A percentile compares a stretch with the other conserved stretches of the same genome.
Conservation (phyloP, 2,888 invertebrate genomes). For the Drosophila maculinotata region DNA sequence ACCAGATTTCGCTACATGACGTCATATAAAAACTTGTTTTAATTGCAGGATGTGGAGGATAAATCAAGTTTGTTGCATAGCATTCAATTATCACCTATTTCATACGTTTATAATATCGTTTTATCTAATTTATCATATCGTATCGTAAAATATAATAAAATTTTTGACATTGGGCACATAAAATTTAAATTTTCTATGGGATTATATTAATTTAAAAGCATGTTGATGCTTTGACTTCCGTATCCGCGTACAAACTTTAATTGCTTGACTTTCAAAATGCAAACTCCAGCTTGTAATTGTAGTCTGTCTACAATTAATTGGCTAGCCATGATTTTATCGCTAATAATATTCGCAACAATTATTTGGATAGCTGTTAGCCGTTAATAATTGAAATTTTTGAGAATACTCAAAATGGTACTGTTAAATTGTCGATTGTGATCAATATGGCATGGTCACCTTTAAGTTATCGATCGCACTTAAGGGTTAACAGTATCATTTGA, state of each 20-base stretch:
- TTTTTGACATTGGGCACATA: not conserved
- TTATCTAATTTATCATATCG: not conserved
- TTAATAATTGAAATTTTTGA: conserved; percentile 5
- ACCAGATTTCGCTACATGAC: conserved; percentile 16
- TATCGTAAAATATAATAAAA: not conserved
- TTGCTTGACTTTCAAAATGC: conserved; percentile 2
- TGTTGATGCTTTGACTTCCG: not conserved
- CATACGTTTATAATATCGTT: not conserved
- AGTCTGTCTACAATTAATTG: not conserved
- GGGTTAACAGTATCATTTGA: conserved; percentile 43
- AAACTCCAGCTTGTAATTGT: not conserved
- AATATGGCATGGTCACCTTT: conserved; percentile 35
- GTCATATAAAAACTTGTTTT: conserved; percentile 21
- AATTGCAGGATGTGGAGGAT: conserved; percentile 35
- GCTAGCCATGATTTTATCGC: not conserved
- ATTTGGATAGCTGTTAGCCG: not conserved
- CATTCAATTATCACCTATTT: not conserved
- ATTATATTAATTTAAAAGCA: not conserved
- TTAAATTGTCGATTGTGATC: conserved; percentile 11
- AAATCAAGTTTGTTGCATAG: conserved; percentile 10
- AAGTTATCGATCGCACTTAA: conserved; percentile 32
- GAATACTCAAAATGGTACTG: conserved; percentile 24
- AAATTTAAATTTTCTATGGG: not conserved
- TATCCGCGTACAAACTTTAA: conserved; percentile 10
- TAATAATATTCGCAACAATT: not conserved